These are phyloP conservation scores for Tachystola acroxantha DNA, from an alignment of 2,888 invertebrate species.

Conservation along the genomic window DNA sequence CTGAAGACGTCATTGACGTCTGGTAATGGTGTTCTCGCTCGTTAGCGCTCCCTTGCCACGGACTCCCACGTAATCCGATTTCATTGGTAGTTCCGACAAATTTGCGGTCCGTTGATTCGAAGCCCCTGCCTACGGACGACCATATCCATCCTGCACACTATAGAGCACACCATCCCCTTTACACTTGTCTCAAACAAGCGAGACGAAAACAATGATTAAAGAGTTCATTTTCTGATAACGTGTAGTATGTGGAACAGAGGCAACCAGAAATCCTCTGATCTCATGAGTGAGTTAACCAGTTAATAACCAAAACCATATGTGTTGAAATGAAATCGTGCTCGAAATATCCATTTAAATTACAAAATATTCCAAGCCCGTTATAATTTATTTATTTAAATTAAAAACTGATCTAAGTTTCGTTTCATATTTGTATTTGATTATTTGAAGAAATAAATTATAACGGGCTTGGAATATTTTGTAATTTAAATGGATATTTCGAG, in stretches of 20 bases:
- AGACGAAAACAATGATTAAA: slow-evolving; percentile 32
- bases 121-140: slow-evolving; percentile 37
- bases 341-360: too few species aligned
- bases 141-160: slow-evolving; percentile 14
- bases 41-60: slow-evolving; percentile 57
- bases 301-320: too few species aligned
- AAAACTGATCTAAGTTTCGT: too few species aligned
- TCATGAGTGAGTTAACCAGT: too few species aligned
- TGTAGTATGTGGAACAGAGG: slow-evolving; percentile 24
- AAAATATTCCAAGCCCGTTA: too few species aligned
- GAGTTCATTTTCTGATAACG: slow-evolving; percentile 37
- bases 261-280: too few species aligned
- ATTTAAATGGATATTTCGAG: too few species aligned
- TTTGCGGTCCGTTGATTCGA: slow-evolving; percentile 64
- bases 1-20: slow-evolving; percentile 44
- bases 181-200: slow-evolving; percentile 23
- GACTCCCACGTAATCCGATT: slow-evolving; percentile 65
- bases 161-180: slow-evolving; percentile 24
- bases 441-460: too few species aligned
- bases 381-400: too few species aligned
- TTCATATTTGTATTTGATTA: too few species aligned
- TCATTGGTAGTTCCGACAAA: slow-evolving; percentile 68
- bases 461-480: too few species aligned
- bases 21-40: slow-evolving; percentile 56
- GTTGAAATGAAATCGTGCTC: too few species aligned